Evolutionary conservation across 2,113 vertebrate species (phyloP).

Genomic region (Sprattus sprattus): DNA sequence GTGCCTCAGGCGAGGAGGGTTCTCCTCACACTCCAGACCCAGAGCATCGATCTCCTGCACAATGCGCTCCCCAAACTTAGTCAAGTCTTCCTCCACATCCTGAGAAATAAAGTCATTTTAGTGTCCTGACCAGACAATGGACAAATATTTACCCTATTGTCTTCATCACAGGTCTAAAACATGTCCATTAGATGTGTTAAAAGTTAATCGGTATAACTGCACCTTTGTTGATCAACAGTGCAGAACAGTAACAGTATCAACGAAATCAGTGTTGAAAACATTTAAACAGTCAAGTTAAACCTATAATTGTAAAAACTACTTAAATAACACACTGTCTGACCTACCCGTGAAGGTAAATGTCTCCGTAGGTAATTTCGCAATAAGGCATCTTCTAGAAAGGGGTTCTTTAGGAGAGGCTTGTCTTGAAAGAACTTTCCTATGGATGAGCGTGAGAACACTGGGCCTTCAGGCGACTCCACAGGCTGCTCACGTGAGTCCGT

Average conservation of each 20-base stretch:
- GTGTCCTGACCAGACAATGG: background rate
- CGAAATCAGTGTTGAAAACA: background rate
- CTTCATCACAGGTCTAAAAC: too few species aligned
- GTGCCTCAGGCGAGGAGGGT: conserved; percentile 68
- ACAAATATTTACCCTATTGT: too few species aligned
- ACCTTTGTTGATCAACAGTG: too few species aligned
- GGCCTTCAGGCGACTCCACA: conserved; percentile 17
- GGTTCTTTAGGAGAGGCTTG: conserved; percentile 65
- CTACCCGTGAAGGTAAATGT: conserved; percentile 71
- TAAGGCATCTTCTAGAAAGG: conserved; percentile 72
- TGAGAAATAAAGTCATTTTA: conserved; percentile 35
- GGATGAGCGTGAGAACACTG: conserved; percentile 51
- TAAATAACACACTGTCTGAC: background rate
- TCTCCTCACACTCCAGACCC: conserved; percentile 75
- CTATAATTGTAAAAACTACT: background rate
- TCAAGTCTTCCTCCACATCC: conserved; percentile 66
- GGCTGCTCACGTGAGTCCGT: background rate
- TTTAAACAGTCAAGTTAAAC: background rate
- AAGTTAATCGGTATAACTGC: too few species aligned
- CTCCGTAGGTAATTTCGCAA: conserved; percentile 72
- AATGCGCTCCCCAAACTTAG: conserved; percentile 73
- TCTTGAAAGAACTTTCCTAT: conserved; percentile 70
- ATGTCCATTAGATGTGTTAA: too few species aligned
- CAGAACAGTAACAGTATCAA: too few species aligned
- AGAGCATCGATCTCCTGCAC: conserved; percentile 63